Evolutionary conservation across 2,888 invertebrate species (phyloP), one percentile per base, ranked within the genome.

Genomic region (Euspilapteryx auroguttella): DNA sequence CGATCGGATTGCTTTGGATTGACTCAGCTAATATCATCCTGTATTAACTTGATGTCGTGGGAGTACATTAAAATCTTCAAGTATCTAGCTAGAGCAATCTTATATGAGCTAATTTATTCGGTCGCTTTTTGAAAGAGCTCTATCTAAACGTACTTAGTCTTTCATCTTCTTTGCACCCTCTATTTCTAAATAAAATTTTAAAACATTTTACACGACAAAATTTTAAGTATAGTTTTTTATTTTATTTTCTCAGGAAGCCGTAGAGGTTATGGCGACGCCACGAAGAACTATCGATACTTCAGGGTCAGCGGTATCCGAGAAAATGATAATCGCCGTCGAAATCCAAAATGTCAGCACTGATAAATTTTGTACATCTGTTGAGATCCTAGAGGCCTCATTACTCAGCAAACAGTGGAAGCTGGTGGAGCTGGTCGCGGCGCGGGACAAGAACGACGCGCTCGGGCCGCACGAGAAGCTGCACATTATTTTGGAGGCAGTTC

Each of bases 301-400:
- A 4, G 45, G 52, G 4, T 56, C 48, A 1, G 55, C 61, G 5
- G 47, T 55, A 8, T 49, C 63, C 17, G 80, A 83, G 39, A 82
- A 81, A 28, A 62, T 89, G 47, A 83, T 83, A 26, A 47, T 90
- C 8, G 81, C 85, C 20, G 58, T 88, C 3, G 83, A 82, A 45
- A 66, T 86, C 0, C 85, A 84, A 42, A 89, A 89, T 55, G 68
- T 83, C 21, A 84, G 83, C 50, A 79, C 80, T 40, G 68, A 79
- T 9, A 83, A 84, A 42, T 79, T 81, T 43, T n/a, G 50, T 52
- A 39, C 81, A 61, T 33, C 73, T 56, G 63, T 86, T 11, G 76
- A 79, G 36, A 49, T 85, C 12, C 49, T 80, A 14, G 80, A 82
- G 37, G 78, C 81, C 2, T 79, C 81, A 1, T 49, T 86, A 20